Base-by-base conservation (phyloP, 2,113 vertebrate species). In the Lasiurus borealis region DNA sequence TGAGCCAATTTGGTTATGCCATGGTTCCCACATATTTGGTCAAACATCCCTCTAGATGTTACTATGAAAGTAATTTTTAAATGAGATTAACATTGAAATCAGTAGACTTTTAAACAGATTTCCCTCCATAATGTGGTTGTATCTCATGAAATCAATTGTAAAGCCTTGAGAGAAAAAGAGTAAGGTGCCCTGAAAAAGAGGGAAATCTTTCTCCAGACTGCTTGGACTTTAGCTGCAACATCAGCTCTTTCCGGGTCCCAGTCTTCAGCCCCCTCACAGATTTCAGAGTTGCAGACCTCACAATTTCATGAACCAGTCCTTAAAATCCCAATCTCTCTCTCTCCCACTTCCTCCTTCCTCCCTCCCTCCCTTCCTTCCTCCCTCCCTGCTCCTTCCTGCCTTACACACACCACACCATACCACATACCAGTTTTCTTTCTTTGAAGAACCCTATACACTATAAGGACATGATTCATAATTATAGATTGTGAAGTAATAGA, bases 41-140 rank as follows among this genome's bases (percentile, higher is more conserved):
- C n/a, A 87, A 83, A 89, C 44, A n/a, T 40, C 23, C 46, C 19
- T 64, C 34, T 50, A 59, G 48, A 62, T 44, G 34, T 84, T 82
- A 31, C 9, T 40, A 1, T 72, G 46, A 94, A 87, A 15, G 3
- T 82, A 69, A 36, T 81, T 93, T 92, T 69, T 12, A 29, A 34
- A 72, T 82, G 84, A 66, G 9, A 48, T 90, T 59, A 88, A 76
- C 19, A 71, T 66, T 86, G 89, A 71, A 92, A 88, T 92, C 23
- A 81, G n/a, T 46, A 57, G 46, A 69, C 6, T 89, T 92, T 71
- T 27, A 59, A 57, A 15, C 52, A 84, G 48, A 64, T 59, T 16
- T 73, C 10, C 29, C 8, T 59, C 18, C 25, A 27, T 80, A 21
- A 59, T 85, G 23, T 36, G 69, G 46, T 6, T 91, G 48, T 3